Conservation (phyloP, 2,113 vertebrate genomes). For the Catagonus wagneri region DNA sequence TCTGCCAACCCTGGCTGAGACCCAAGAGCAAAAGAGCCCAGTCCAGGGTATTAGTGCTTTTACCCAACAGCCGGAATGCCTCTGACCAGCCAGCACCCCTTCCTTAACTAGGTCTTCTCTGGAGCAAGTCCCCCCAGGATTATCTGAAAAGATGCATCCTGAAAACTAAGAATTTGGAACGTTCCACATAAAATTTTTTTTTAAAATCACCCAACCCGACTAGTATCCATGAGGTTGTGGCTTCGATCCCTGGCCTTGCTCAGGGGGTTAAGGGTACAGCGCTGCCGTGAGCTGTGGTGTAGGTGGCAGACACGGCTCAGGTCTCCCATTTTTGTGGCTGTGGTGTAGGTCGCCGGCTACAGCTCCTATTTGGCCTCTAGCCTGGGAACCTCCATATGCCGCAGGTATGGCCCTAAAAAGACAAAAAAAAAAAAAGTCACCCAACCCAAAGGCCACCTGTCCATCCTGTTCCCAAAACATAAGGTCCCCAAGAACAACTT, state of each 20-base stretch:
- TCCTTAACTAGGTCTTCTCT: background rate
- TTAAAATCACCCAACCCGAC: too few species aligned
- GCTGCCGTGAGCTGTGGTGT: too few species aligned
- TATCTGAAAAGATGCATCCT: background rate
- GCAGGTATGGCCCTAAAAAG: too few species aligned
- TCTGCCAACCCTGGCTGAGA: conserved; percentile 54
- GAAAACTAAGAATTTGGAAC: background rate
- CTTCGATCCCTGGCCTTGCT: too few species aligned
- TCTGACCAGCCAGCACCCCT: background rate
- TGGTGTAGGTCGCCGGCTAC: too few species aligned
- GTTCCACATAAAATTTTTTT: background rate
- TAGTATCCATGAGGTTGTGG: too few species aligned
- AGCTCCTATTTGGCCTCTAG: too few species aligned
- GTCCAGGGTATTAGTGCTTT: conserved; percentile 6
- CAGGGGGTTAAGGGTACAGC: too few species aligned
- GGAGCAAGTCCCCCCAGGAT: background rate
- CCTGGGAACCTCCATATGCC: too few species aligned
- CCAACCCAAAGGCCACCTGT: background rate
- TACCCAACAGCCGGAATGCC: conserved; percentile 54
- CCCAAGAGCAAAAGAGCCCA: conserved; percentile 30
- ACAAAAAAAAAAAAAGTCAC: background rate
- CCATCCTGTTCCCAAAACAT: background rate
- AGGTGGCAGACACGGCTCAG: too few species aligned
- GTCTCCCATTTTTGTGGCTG: too few species aligned
- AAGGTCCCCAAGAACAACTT: background rate